phyloP scores from a whole-genome alignment of 2,113 vertebrate species.

The Saimiri boliviensis region DNA sequence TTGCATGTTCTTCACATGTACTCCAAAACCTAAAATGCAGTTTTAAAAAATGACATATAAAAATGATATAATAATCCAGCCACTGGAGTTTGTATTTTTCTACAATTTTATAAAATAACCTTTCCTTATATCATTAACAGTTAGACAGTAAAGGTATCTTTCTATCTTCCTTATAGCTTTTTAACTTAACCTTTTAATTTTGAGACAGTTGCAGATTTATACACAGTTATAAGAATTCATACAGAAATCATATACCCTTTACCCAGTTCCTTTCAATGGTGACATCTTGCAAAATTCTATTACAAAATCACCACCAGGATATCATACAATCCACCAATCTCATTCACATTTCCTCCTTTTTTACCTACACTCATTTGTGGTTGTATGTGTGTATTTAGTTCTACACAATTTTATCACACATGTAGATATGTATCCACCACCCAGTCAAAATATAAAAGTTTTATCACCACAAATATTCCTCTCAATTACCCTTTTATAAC shows the following conservation, averaged over 20 bases:
- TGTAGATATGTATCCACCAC: background rate
- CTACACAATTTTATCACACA: background rate
- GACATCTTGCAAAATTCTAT: background rate
- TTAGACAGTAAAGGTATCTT: background rate
- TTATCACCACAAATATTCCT: background rate
- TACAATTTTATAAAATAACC: background rate
- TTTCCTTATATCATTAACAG: background rate
- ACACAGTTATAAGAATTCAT: background rate
- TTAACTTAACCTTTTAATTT: background rate
- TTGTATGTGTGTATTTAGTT: background rate
- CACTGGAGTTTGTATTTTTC: background rate
- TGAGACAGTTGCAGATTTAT: background rate
- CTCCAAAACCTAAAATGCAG: no score
- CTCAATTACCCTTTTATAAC: background rate
- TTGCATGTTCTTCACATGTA: no score
- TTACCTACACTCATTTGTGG: background rate
- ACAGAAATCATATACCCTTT: background rate
- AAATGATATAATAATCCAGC: background rate
- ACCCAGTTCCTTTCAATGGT: background rate
- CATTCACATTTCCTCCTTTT: background rate
- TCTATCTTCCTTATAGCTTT: background rate
- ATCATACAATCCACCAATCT: background rate
- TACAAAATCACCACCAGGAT: background rate
- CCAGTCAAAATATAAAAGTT: background rate
- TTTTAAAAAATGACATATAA: background rate